These are phyloP conservation scores for Orius insidiosus DNA, from an alignment of 1,140 invertebrate genomes.

Conservation along the genomic window DNA sequence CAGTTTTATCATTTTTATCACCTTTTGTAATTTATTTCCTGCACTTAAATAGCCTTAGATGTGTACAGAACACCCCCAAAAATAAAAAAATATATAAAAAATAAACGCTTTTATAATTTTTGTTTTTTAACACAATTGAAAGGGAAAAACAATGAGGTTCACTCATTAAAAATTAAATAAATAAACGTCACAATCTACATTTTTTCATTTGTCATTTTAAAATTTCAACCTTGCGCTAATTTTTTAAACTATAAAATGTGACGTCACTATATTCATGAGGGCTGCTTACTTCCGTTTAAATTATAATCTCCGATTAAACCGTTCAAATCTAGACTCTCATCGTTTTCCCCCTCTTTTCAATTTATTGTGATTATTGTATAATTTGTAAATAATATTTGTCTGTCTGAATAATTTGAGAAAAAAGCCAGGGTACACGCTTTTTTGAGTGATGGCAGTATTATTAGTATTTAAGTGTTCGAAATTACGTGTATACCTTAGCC, in stretches of 20 bases:
- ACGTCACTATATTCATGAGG: background rate
- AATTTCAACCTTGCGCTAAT: background rate
- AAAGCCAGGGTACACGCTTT: slow-evolving; percentile 6
- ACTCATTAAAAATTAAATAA: no score
- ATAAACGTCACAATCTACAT: background rate
- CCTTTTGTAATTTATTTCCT: background rate
- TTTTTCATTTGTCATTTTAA: background rate
- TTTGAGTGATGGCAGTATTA: slow-evolving; percentile 5
- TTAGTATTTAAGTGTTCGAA: slow-evolving; percentile 1
- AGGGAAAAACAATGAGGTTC: no score
- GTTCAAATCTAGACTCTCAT: background rate
- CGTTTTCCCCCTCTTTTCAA: no score
- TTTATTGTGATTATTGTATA: background rate
- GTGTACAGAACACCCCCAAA: background rate
- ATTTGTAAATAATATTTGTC: slow-evolving; percentile 3
- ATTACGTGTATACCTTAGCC: background rate
- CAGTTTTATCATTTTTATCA: background rate
- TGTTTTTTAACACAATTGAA: background rate
- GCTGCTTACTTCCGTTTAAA: background rate
- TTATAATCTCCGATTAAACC: background rate
- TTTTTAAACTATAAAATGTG: background rate
- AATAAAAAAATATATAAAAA: background rate
- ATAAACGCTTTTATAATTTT: background rate
- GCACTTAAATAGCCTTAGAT: background rate
- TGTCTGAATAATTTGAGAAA: background rate